Evolutionary conservation across 2,888 invertebrate genomes (phyloP).

Genomic region (Agelastica alni): DNA sequence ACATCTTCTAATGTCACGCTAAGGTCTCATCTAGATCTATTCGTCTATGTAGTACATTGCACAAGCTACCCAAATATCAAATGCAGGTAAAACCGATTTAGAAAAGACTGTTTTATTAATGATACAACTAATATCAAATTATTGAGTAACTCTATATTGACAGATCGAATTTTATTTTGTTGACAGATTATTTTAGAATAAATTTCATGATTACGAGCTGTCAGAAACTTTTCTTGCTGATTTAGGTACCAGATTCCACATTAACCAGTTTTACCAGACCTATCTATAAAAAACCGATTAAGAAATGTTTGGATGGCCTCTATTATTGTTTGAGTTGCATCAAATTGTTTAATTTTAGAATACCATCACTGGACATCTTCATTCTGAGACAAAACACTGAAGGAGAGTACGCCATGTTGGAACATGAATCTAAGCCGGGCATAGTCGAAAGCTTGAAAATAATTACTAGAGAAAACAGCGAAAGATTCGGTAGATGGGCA

Average conservation of each 20-base stretch:
- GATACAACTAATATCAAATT: too few relatives aligned
- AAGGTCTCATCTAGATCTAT: constrained; percentile 61
- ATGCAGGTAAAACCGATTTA: constrained; percentile 42
- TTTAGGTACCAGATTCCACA: too few relatives aligned
- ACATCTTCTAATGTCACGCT: constrained; percentile 60
- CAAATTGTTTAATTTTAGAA: constrained; percentile 24
- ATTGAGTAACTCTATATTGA: too few relatives aligned
- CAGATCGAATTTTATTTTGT: too few relatives aligned
- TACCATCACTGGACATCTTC: constrained; percentile 60
- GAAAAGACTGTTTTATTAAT: too few relatives aligned
- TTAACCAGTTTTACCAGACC: too few relatives aligned
- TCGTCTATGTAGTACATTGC: constrained; percentile 62
- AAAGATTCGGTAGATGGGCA: constrained; percentile 64
- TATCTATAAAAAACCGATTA: too few relatives aligned
- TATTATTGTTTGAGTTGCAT: too few relatives aligned
- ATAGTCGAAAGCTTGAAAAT: constrained; percentile 67
- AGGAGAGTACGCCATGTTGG: constrained; percentile 67
- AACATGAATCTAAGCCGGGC: constrained; percentile 65
- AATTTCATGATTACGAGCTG: too few relatives aligned
- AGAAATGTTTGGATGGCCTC: too few relatives aligned
- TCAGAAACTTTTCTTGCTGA: too few relatives aligned
- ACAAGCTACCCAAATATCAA: constrained; percentile 60
- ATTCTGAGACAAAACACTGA: constrained; percentile 69
- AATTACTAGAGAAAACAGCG: constrained; percentile 59
- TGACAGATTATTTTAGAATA: too few relatives aligned